Conservation (phyloP, 2,888 invertebrate species). For the Drosophila robusta region DNA sequence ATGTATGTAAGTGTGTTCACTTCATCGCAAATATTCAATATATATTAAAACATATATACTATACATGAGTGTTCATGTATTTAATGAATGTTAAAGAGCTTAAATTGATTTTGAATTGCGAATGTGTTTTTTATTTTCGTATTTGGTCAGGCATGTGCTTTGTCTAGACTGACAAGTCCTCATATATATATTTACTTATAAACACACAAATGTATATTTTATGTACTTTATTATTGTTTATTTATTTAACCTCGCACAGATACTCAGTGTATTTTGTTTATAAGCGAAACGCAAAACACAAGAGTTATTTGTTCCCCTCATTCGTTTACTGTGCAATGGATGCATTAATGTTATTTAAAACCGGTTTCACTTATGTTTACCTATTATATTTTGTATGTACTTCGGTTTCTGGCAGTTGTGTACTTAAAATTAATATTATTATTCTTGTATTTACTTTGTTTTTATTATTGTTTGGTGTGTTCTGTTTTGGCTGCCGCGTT, state of each 20-base stretch:
- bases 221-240: neutral
- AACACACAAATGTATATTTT: neutral
- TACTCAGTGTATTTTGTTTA: neutral
- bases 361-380: constrained; percentile 6
- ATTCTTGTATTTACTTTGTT: constrained; percentile 40
- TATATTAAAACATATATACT: neutral
- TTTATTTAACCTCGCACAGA: constrained; percentile 40
- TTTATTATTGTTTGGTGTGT: constrained; percentile 25
- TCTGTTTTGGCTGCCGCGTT: constrained; percentile 43
- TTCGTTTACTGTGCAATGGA: constrained; percentile 11
- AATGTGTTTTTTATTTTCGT: constrained; percentile 9
- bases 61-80: neutral
- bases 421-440: constrained; percentile 14
- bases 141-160: constrained; percentile 8
- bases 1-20: no score
- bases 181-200: neutral
- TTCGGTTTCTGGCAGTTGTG: neutral
- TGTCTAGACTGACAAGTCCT: constrained; percentile 11
- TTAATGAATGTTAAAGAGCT: constrained; percentile 7
- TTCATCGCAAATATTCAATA: neutral
- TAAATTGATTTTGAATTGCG: constrained; percentile 11
- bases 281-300: constrained; percentile 20
- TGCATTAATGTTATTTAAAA: constrained; percentile 9
- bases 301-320: constrained; percentile 1
- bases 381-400: neutral